phyloP scores from a whole-genome alignment of 2,113 vertebrate genomes.

The Rhodinocichla rosea region DNA sequence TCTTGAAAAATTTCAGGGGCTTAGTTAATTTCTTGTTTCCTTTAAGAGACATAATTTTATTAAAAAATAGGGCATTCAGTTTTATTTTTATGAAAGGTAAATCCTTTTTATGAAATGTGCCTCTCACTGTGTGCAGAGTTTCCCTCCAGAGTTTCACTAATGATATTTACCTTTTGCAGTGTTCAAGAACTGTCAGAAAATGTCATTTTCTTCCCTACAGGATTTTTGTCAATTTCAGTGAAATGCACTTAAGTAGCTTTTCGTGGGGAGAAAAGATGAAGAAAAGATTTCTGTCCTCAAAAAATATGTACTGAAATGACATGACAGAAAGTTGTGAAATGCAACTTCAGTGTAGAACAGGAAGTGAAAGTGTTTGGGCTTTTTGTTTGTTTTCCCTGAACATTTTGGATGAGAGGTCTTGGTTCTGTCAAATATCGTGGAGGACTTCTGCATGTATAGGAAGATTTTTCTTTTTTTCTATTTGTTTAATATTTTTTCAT shows the following conservation, averaged over 20 bases:
- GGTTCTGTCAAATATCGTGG: not conserved
- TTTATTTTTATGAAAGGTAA: slow-evolving; percentile 1
- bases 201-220: slow-evolving; percentile 36
- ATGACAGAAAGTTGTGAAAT: not conserved
- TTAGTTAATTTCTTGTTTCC: not conserved
- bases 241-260: slow-evolving; percentile 21
- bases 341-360: not conserved
- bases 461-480: not conserved
- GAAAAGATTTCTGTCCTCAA: not conserved
- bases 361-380: fast-evolving
- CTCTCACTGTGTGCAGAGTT: not conserved
- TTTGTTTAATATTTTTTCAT: not conserved
- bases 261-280: not conserved
- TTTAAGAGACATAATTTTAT: not conserved
- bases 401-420: not conserved
- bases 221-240: slow-evolving; percentile 41
- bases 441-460: not conserved
- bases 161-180: slow-evolving; percentile 28
- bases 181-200: slow-evolving; percentile 56
- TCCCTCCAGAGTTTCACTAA: not conserved
- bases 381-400: not conserved
- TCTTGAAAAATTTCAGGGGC: not conserved
- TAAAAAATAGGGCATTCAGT: not conserved
- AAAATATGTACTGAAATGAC: not conserved
- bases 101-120: not conserved